These are phyloP conservation scores for Onchidella celtica DNA, from an alignment of 2,888 invertebrate genomes.

Conservation along the genomic window DNA sequence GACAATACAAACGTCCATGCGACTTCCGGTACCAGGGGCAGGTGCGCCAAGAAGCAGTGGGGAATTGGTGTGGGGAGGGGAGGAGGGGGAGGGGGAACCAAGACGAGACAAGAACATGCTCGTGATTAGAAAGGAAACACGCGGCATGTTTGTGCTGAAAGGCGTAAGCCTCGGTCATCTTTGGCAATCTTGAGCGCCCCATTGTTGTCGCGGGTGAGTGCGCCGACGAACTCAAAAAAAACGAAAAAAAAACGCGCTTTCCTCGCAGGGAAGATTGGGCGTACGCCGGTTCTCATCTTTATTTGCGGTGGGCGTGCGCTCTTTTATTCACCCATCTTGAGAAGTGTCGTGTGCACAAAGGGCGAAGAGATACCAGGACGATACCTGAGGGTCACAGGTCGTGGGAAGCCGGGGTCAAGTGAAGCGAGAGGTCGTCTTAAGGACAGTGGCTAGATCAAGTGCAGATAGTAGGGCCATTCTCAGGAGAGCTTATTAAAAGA, in stretches of 20 bases:
- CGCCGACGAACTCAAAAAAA: background rate
- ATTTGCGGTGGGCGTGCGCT: slow-evolving; percentile 38
- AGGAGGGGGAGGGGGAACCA: background rate
- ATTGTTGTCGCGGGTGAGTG: slow-evolving; percentile 23
- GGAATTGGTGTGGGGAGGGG: no score
- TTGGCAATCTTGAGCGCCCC: slow-evolving; percentile 40
- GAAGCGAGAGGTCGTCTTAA: slow-evolving; percentile 25
- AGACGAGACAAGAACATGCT: slow-evolving; percentile 10
- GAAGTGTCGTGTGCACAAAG: slow-evolving; percentile 39
- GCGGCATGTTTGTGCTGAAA: slow-evolving; percentile 22
- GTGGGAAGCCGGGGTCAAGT: slow-evolving; percentile 49
- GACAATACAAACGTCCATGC: slow-evolving; percentile 13
- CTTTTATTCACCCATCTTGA: slow-evolving; percentile 39
- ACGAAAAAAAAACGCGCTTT: background rate
- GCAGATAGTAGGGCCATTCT: slow-evolving; percentile 40
- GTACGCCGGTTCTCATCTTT: slow-evolving; percentile 28
- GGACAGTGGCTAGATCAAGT: slow-evolving; percentile 46
- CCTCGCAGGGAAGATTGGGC: background rate
- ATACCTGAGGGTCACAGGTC: slow-evolving; percentile 44
- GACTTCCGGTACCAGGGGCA: slow-evolving; percentile 38
- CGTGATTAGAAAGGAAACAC: slow-evolving; percentile 24
- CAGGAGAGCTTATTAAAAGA: slow-evolving; percentile 32
- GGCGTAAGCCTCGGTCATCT: slow-evolving; percentile 47
- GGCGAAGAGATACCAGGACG: slow-evolving; percentile 33
- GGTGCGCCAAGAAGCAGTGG: no score